Percentiles rank a stretch among this genome's conserved stretches.
These are phyloP conservation scores for Anastrepha ludens DNA, from an alignment of 1,140 invertebrate genomes.

Conservation along the genomic window DNA sequence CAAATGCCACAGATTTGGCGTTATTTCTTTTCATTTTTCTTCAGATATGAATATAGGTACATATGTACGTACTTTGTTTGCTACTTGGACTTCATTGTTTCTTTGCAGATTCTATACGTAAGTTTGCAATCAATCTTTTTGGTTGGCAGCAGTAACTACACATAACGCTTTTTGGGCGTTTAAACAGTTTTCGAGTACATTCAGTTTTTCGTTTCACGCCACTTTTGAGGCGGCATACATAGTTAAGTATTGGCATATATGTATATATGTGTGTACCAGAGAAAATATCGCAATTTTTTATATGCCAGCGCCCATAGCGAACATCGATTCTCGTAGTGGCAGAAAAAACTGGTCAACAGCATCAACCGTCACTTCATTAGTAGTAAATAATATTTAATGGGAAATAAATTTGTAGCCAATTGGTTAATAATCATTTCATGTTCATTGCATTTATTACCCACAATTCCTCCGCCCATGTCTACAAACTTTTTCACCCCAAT, in stretches of 20 bases:
- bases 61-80: too few species aligned
- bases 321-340: not conserved
- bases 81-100: not conserved
- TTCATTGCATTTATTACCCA: slow-evolving; percentile 14
- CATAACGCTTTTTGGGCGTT: not conserved
- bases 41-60: not conserved
- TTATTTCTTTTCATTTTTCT: not conserved
- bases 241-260: too few species aligned
- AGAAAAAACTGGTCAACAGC: not conserved
- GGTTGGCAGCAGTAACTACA: not conserved
- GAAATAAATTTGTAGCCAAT: slow-evolving; percentile 28
- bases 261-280: too few species aligned
- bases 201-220: too few species aligned
- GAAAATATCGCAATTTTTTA: too few species aligned
- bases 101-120: not conserved
- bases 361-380: slow-evolving; percentile 15
- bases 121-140: slow-evolving; percentile 20
- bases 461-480: not conserved
- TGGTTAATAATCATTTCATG: slow-evolving; percentile 28
- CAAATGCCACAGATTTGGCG: not conserved
- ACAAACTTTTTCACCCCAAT: not conserved
- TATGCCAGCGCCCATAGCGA: too few species aligned
- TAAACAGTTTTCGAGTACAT: too few species aligned
- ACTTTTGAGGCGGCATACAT: too few species aligned
- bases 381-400: slow-evolving; percentile 21